A percentile compares a stretch with the other conserved stretches of the same genome.
These are phyloP conservation scores for Hyperopisus bebe DNA, from an alignment of 2,113 vertebrate genomes.

Conservation along the genomic window DNA sequence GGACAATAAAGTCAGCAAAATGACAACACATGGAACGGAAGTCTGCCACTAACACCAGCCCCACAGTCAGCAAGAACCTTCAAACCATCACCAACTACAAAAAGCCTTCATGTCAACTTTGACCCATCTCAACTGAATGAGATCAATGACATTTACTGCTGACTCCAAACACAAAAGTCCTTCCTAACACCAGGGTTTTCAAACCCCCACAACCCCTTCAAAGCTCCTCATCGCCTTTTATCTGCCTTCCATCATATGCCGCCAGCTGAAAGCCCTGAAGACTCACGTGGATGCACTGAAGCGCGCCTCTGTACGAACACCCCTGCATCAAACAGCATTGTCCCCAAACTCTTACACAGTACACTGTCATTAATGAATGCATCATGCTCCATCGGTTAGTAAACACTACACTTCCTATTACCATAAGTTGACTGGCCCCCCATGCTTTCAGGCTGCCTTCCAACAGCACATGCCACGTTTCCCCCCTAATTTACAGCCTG, in stretches of 20 bases:
- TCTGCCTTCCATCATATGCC: not conserved
- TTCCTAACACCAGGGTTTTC: not conserved
- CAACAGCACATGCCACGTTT: fast-evolving
- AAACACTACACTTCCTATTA: not conserved
- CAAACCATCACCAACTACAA: not conserved
- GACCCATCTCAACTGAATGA: not conserved
- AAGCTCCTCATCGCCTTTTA: not conserved
- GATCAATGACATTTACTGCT: not conserved
- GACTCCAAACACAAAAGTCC: not conserved
- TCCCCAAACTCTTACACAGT: not conserved
- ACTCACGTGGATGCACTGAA: not conserved
- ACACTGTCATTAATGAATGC: not conserved
- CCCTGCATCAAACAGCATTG: not conserved
- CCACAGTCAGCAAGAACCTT: not conserved
- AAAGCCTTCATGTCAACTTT: not conserved
- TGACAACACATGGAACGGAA: not conserved
- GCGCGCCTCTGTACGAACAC: not conserved
- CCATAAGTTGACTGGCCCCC: not conserved
- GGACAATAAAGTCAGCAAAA: not conserved
- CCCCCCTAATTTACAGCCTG: not conserved
- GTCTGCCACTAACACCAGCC: not conserved
- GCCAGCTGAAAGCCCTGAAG: not conserved
- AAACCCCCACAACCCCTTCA: not conserved
- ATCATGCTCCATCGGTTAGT: not conserved
- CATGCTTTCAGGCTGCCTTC: not conserved